These are phyloP conservation scores for Potorous gilbertii DNA, from an alignment of 2,797 vertebrate species.

Conservation along the genomic window DNA sequence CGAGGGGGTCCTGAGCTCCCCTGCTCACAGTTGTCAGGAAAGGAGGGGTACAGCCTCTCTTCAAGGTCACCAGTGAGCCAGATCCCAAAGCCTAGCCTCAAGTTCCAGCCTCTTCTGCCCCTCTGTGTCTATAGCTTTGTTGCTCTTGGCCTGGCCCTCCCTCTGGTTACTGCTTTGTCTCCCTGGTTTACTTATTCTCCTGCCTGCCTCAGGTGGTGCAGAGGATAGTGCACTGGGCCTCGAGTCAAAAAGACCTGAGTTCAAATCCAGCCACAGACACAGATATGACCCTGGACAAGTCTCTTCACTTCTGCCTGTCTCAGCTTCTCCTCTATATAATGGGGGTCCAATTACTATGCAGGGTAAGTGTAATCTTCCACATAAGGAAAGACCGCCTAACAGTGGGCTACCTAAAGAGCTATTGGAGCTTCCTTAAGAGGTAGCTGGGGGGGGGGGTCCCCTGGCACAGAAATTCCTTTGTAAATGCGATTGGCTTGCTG, in stretches of 20 bases:
- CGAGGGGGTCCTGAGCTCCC: background rate
- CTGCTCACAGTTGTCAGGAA: background rate
- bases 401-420: background rate
- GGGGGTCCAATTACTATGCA: background rate
- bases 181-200: background rate
- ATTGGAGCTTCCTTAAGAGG: background rate
- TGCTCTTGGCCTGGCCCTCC: background rate
- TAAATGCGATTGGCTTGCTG: background rate
- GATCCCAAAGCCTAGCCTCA: background rate
- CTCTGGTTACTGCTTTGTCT: background rate
- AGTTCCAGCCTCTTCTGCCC: background rate
- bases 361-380: background rate
- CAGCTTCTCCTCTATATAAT: background rate
- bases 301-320: background rate
- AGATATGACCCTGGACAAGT: background rate
- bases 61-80: background rate
- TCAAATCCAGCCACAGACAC: background rate
- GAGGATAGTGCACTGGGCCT: accelerated
- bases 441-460: too few relatives aligned
- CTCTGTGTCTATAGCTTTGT: background rate
- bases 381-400: background rate
- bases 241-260: background rate
- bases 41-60: background rate
- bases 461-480: background rate
- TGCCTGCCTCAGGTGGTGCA: background rate